These are phyloP conservation scores for Andrena dorsata DNA, from an alignment of 2,888 invertebrate genomes.

Conservation along the genomic window DNA sequence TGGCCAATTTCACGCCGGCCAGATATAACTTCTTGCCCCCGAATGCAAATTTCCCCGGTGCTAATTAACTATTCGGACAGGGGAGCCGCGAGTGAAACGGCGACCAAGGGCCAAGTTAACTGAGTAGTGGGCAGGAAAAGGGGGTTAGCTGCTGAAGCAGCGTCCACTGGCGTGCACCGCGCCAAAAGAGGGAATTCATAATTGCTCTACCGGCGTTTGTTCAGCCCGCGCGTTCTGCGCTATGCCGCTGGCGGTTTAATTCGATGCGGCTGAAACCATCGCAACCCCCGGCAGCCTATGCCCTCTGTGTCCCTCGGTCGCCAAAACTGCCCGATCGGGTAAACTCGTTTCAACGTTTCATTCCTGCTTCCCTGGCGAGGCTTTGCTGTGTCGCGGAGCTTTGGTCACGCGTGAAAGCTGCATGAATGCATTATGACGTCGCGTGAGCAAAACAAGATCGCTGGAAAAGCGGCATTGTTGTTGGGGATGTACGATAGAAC, in stretches of 20 bases:
- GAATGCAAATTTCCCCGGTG: constrained; percentile 79
- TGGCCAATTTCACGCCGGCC: constrained; percentile 53
- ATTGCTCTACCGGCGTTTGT: constrained; percentile 75
- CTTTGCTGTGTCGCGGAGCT: not conserved
- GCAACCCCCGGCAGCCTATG: constrained; percentile 18
- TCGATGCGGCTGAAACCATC: constrained; percentile 41
- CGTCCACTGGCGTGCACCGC: constrained; percentile 56
- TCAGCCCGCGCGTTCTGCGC: constrained; percentile 68
- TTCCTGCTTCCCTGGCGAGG: not conserved
- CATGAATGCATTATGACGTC: too few species aligned
- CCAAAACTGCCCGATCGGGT: constrained; percentile 53
- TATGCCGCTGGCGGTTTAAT: constrained; percentile 61
- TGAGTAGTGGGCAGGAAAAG: constrained; percentile 70
- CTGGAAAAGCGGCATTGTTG: too few species aligned
- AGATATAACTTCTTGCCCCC: constrained; percentile 72
- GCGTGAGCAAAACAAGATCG: too few species aligned
- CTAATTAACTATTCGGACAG: constrained; percentile 78
- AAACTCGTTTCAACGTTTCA: constrained; percentile 37
- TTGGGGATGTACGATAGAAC: too few species aligned
- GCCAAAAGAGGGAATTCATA: constrained; percentile 79
- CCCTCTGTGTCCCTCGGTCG: constrained; percentile 56
- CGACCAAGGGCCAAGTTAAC: constrained; percentile 74
- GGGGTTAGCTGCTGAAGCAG: constrained; percentile 70
- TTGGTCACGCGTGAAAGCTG: not conserved
- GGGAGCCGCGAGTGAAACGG: constrained; percentile 62